Evolutionary conservation across 30 jellyfish, hydroid and myxozoan genomes (phyloP), one percentile per base, ranked within the genome.

Genomic region (Phacellophora camtschatica): DNA sequence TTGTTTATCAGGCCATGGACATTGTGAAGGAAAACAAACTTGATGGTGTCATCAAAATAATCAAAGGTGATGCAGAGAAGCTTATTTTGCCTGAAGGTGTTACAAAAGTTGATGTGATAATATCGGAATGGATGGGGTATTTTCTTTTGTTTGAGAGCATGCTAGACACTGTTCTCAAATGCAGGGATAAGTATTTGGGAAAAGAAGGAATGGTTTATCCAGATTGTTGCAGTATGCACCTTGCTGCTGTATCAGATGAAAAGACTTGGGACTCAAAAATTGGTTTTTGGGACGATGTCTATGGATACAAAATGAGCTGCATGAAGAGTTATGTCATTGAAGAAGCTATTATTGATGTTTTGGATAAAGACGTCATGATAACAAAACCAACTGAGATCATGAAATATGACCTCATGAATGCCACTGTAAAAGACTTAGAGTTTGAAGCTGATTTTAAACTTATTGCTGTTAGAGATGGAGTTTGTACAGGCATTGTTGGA

Each of bases 111-210:
- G 99, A 93, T 67, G 68, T 93, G 4, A 93, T 93, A 22, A 81
- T 93, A 18, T 93, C 99, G 22, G 99, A 93, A 43, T 93, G 99
- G 99, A 93, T 93, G 99, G 99, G 99, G 19, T 93, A 93, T 67
- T 93, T 93, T 73, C 59, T 93, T 77, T 63, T 93, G 66, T 93
- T 93, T 68, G 99, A 93, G 63, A 86, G 96, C 74, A 93, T 93
- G 99, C 69, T 93, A 54, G 97, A 86, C 71, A 57, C 99, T 2
- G 87, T 93, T 39, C 7, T 93, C 31, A 62, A 43, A 27, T 85
- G 97, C 54, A 56, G 99, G 5, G 99, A 93, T 48, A 87, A 93
- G 50, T 82, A 34, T 53, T 82, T 86, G 39, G 23, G 57, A 8
- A 28, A 62, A 2, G 70, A 48, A 8, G 97, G 97, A 1, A 61